Base-by-base conservation (phyloP, 2,888 invertebrate genomes). In the Aphidoletes aphidimyza region DNA sequence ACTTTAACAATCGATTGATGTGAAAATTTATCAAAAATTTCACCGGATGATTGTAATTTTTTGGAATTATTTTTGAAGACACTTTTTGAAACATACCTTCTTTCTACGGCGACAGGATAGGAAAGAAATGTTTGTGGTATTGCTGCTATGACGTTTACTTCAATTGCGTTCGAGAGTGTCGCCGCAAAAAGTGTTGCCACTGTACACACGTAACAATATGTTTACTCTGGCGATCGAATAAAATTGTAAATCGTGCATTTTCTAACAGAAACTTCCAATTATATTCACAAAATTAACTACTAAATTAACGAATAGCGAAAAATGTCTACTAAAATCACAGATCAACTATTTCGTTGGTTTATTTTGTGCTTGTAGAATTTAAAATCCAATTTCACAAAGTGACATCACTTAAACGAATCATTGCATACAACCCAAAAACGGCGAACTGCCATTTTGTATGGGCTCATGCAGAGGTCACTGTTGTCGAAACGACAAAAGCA, bases 51-150 rank as follows among this genome's bases (percentile, higher is more conserved):
- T 81, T 81, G 81, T 37, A 81, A 22, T 81, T 81, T 81, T 81
- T 81, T 37, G 6, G 11, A 81, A 81, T 81, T 81, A 81, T 81
- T 37, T 81, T 81, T 0, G n/a, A 8, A 11, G 9, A 6, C 1
- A 36, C n/a, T 37, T 81, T 37, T n/a, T 81, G 22, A 81, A 81
- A 81, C 81, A 1, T 37, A 81, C 81, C 81, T 81, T 81, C 81
- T 81, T 81, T n/a, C 81, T 81, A 81, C 81, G 81, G 81, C 81
- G 37, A 81, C 37, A 81, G 81, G 81, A 81, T 37, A 81, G 81
- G 81, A 81, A 81, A 81, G 81, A 81, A 81, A 81, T 81, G 81
- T 81, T 81, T 37, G n/a, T n/a, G 81, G 36, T 81, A 22, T 37
- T 5, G 22, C 37, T 22, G 81, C 81, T 37, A 22, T 81, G 81